These are phyloP conservation scores for Pangasius djambal DNA, from an alignment of 2,797 vertebrate genomes.

Conservation along the genomic window DNA sequence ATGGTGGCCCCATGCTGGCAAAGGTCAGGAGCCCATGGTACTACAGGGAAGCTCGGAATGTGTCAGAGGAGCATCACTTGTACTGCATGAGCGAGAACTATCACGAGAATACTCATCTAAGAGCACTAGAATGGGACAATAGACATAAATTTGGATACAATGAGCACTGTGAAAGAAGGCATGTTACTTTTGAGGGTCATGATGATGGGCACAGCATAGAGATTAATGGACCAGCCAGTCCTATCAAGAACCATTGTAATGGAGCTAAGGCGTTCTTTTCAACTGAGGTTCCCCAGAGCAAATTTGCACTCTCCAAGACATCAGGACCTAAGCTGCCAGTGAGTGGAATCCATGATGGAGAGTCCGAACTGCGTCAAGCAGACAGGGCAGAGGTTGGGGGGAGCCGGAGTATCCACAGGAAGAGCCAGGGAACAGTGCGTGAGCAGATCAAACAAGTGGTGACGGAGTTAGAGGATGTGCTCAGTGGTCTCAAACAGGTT, in stretches of 20 bases:
- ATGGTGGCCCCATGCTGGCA: constrained; percentile 63
- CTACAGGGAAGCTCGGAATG: constrained; percentile 60
- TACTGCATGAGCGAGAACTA: constrained; percentile 52
- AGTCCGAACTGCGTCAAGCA: neutral
- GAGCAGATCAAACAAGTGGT: constrained; percentile 82
- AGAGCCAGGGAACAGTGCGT: constrained; percentile 67
- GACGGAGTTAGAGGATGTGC: constrained; percentile 78
- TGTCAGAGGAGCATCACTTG: constrained; percentile 41
- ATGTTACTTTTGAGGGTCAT: constrained; percentile 49
- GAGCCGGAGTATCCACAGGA: constrained; percentile 61
- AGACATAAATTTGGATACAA: constrained; percentile 55
- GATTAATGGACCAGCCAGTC: constrained; percentile 54
- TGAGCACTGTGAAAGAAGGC: constrained; percentile 63
- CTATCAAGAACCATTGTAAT: constrained; percentile 66
- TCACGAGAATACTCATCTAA: constrained; percentile 51
- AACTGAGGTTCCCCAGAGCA: constrained; percentile 76
- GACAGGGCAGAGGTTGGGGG: neutral
- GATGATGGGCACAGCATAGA: constrained; percentile 64
- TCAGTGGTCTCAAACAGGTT: constrained; percentile 82
- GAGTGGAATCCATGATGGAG: neutral
- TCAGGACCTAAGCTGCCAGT: constrained; percentile 50
- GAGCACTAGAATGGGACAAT: constrained; percentile 4
- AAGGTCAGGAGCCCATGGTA: constrained; percentile 73
- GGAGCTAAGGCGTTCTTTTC: constrained; percentile 70
- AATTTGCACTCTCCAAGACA: constrained; percentile 64